phyloP scores from a whole-genome alignment of 1,140 invertebrate species.

The Hydropsyche tenuis region DNA sequence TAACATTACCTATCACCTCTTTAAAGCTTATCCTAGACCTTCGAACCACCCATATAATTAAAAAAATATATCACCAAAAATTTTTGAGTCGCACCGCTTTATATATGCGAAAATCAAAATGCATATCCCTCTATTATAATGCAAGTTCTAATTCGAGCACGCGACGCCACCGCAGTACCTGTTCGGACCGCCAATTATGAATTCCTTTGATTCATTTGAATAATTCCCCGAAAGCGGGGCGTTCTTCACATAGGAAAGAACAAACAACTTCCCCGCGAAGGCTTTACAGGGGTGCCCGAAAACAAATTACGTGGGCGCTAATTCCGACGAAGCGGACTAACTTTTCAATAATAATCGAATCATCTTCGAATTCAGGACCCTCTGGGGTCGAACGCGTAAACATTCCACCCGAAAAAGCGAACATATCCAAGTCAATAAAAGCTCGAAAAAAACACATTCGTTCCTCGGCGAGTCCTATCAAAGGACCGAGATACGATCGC shows the following conservation, averaged over 20 bases:
- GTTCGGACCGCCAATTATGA: constrained; percentile 41
- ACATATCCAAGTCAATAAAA: not conserved
- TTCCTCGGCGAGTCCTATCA: no score
- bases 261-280: no score
- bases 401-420: not conserved
- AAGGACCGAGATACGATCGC: no score
- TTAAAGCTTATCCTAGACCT: no score
- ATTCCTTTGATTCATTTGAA: constrained; percentile 49
- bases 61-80: no score
- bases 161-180: not conserved
- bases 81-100: no score
- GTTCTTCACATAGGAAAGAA: no score
- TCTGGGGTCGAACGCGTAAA: not conserved
- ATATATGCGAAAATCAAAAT: not conserved
- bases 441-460: not conserved
- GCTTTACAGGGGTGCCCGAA: no score
- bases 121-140: not conserved
- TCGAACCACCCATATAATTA: no score
- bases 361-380: not conserved
- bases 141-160: not conserved
- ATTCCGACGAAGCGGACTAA: constrained; percentile 34
- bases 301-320: no score
- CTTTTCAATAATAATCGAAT: constrained; percentile 31
- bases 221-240: constrained; percentile 29
- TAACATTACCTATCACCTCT: no score